phyloP scores from a whole-genome alignment of 2,113 vertebrate species.

The Etheostoma spectabile region DNA sequence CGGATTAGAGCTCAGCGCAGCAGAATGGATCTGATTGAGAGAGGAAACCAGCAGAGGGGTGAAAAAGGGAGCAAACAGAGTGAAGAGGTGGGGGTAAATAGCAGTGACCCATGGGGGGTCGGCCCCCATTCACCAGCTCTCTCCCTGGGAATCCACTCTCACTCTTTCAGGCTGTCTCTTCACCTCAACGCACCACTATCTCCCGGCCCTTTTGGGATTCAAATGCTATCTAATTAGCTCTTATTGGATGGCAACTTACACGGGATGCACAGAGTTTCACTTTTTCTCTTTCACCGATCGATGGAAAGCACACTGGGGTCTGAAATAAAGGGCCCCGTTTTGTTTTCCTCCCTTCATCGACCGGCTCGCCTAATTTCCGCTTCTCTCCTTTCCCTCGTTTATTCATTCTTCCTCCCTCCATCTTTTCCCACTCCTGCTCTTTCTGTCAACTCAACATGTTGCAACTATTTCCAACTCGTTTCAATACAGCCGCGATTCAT shows the following conservation, averaged over 20 bases:
- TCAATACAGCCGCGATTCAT: slow-evolving; percentile 33
- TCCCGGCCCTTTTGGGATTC: slow-evolving; percentile 77
- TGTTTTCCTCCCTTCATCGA: slow-evolving; percentile 50
- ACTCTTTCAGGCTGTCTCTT: slow-evolving; percentile 49
- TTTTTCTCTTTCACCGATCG: slow-evolving; percentile 39
- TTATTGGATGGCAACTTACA: slow-evolving; percentile 78
- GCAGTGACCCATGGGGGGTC: slow-evolving; percentile 71
- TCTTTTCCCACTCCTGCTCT: slow-evolving; percentile 24
- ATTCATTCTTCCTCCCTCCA: slow-evolving; percentile 16
- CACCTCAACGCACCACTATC: slow-evolving; percentile 59
- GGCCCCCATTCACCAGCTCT: slow-evolving; percentile 61
- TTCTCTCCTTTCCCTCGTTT: slow-evolving; percentile 37
- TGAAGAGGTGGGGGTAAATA: slow-evolving; percentile 57
- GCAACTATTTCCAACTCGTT: slow-evolving; percentile 20
- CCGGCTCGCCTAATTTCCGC: slow-evolving; percentile 50
- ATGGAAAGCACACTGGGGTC: slow-evolving; percentile 44
- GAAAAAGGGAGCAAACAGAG: slow-evolving; percentile 50
- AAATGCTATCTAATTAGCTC: slow-evolving; percentile 82
- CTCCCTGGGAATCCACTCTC: slow-evolving; percentile 71
- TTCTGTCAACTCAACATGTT: slow-evolving; percentile 15
- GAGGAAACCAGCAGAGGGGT: slow-evolving; percentile 58
- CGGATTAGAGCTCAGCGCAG: slow-evolving; percentile 67
- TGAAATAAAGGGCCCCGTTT: slow-evolving; percentile 42
- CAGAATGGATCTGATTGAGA: slow-evolving; percentile 80
- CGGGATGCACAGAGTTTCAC: slow-evolving; percentile 58